These are phyloP conservation scores for Micrastur ruficollis DNA, from an alignment of 2,797 vertebrate species.

Conservation along the genomic window DNA sequence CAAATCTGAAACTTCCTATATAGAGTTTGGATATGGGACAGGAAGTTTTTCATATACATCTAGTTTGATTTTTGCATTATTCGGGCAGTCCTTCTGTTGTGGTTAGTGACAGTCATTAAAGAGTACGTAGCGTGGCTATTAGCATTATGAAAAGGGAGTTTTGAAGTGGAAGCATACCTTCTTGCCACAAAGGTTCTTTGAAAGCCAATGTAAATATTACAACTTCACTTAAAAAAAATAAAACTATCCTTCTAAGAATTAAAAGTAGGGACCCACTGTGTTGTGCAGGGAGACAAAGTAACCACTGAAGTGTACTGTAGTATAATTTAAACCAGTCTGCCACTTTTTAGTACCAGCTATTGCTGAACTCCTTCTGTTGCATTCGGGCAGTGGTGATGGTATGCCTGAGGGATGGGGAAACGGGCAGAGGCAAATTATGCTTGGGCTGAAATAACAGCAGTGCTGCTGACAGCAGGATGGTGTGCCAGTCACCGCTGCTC, in stretches of 20 bases:
- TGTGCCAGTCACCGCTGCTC: accelerated
- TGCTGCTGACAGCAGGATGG: not conserved
- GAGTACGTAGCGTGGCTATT: not conserved
- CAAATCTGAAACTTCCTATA: not conserved
- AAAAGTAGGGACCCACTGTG: not conserved
- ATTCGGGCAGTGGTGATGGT: not conserved
- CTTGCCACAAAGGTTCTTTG: not conserved
- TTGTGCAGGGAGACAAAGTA: not conserved
- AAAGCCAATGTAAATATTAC: not conserved
- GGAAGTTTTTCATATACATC: not conserved
- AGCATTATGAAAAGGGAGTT: not conserved
- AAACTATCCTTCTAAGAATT: not conserved
- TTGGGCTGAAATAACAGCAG: not conserved
- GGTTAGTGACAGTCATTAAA: not conserved
- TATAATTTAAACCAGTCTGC: not conserved
- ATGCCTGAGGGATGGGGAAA: not conserved
- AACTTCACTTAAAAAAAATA: not conserved
- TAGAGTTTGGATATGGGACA: not conserved
- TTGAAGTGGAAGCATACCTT: not conserved
- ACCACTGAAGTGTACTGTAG: not conserved
- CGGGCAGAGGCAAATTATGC: not conserved
- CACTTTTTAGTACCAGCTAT: not conserved
- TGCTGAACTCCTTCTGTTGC: not conserved
- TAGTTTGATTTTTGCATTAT: not conserved
- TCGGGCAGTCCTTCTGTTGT: not conserved